Percentiles rank a stretch among this genome's conserved stretches.
phyloP scores from a whole-genome alignment of 1,140 invertebrate species.

The Papilio dardanus region DNA sequence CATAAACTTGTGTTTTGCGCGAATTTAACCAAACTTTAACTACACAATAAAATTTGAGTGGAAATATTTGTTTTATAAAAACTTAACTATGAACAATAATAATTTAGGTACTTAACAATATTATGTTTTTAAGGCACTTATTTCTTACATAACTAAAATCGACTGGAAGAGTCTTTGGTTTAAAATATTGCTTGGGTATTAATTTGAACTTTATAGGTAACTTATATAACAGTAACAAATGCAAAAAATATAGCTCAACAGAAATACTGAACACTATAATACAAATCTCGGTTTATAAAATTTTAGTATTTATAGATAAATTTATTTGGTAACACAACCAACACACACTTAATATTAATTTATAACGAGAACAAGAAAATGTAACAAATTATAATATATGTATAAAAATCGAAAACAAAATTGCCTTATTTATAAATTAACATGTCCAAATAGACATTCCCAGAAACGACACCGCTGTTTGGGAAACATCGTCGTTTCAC shows the following conservation, averaged over 20 bases:
- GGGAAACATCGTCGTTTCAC: neutral
- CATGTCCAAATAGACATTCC: slow-evolving; percentile 34
- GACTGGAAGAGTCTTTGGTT: slow-evolving; percentile 78
- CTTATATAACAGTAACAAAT: slow-evolving; percentile 80
- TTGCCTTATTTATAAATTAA: slow-evolving; percentile 60
- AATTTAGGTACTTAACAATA: slow-evolving; percentile 63
- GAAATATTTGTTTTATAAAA: slow-evolving; percentile 27
- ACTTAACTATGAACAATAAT: slow-evolving; percentile 53
- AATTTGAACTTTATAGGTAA: slow-evolving; percentile 78
- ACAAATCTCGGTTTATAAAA: slow-evolving; percentile 57
- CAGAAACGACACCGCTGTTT: neutral
- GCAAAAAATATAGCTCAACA: slow-evolving; percentile 73
- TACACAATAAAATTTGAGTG: slow-evolving; percentile 19
- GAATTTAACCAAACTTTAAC: neutral
- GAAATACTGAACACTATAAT: slow-evolving; percentile 75
- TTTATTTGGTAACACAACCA: slow-evolving; percentile 82
- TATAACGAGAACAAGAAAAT: slow-evolving; percentile 79
- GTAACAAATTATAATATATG: slow-evolving; percentile 71
- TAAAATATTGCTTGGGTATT: slow-evolving; percentile 68
- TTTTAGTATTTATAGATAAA: slow-evolving; percentile 59
- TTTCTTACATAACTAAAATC: slow-evolving; percentile 68
- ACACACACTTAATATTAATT: slow-evolving; percentile 76
- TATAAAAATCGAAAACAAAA: slow-evolving; percentile 61
- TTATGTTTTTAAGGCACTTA: slow-evolving; percentile 72
- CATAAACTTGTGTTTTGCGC: no score